Percentiles rank a stretch among this genome's conserved stretches.
These are phyloP conservation scores for Brachionus paranguensis DNA, from an alignment of 1,140 invertebrate species.

Conservation along the genomic window DNA sequence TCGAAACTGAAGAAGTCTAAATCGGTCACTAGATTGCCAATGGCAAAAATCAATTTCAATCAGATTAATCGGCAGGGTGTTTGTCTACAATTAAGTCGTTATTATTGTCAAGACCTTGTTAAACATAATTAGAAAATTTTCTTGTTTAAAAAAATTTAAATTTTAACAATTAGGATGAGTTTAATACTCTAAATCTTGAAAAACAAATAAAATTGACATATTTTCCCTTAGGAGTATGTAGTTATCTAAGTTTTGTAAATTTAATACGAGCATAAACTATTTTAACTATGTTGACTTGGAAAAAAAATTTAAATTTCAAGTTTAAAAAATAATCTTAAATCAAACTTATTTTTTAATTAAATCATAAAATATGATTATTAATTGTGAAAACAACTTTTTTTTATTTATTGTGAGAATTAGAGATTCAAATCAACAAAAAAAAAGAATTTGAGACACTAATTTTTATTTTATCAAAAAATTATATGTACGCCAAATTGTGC, in stretches of 20 bases:
- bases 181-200: constrained; percentile 32
- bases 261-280: not conserved
- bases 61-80: not conserved
- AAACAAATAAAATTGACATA: constrained; percentile 39
- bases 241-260: constrained; percentile 20
- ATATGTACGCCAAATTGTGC: constrained; percentile 19
- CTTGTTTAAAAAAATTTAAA: not conserved
- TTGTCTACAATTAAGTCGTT: constrained; percentile 5
- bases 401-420: not conserved
- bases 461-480: constrained; percentile 4
- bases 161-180: constrained; percentile 19
- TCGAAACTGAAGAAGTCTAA: not conserved
- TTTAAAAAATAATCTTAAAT: constrained; percentile 27
- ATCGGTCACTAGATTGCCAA: not conserved
- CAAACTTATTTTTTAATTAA: constrained; percentile 37
- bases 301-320: constrained; percentile 22
- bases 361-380: constrained; percentile 39
- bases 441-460: not conserved
- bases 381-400: constrained; percentile 3
- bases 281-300: constrained; percentile 35
- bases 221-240: not conserved
- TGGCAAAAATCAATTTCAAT: not conserved
- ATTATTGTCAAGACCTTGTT: constrained; percentile 7
- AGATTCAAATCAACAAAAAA: not conserved
- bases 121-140: constrained; percentile 18